Evolutionary conservation across 2,888 invertebrate species (phyloP), one percentile per base, ranked within the genome.

Genomic region (Acrocyrtus sp.): DNA sequence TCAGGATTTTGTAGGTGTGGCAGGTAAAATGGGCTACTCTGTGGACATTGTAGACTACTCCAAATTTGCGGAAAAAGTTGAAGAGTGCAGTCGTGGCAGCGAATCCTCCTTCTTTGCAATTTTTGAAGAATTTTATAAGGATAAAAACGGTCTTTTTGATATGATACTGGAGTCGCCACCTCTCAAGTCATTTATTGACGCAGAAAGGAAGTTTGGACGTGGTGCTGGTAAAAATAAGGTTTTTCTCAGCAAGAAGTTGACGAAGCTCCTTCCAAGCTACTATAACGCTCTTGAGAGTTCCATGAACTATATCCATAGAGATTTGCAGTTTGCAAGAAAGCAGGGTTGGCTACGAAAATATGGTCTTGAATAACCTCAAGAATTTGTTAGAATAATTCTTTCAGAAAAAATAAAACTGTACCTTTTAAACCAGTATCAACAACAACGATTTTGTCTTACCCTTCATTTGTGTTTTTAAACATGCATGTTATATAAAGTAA

Each of bases 301-400:
- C 1, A 39, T 4, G 15, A 39, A 61, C 1, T 29, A 48, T 39
- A 6, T 61, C 6, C 50, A 61, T 39, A 19, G 34, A 15, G 61
- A 61, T n/a, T n/a, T 61, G 19, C 5, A 39, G 8, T 58, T 45
- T 45, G 26, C 45, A 17, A 45, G 29, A 19, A 26, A 17, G 0
- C n/a, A 58, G 19, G 61, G 61, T 4, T 48, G 48, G 34, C 21
- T 61, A 10, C 17, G 48, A 3, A 60, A 60, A 29, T 60, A 34
- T 50, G n/a, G n/a, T n/a, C n/a, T n/a, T n/a, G n/a, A n/a, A n/a
- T n/a, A n/a, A n/a, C n/a, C n/a, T n/a, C n/a, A n/a, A n/a, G n/a
- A n/a, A n/a, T n/a, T n/a, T n/a, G n/a, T n/a, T n/a, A n/a, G n/a
- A n/a, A n/a, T n/a, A n/a, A n/a, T n/a, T n/a, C n/a, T n/a, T n/a